Base-by-base conservation (phyloP, 2,888 invertebrate genomes). In the Vesta saturnalis region DNA sequence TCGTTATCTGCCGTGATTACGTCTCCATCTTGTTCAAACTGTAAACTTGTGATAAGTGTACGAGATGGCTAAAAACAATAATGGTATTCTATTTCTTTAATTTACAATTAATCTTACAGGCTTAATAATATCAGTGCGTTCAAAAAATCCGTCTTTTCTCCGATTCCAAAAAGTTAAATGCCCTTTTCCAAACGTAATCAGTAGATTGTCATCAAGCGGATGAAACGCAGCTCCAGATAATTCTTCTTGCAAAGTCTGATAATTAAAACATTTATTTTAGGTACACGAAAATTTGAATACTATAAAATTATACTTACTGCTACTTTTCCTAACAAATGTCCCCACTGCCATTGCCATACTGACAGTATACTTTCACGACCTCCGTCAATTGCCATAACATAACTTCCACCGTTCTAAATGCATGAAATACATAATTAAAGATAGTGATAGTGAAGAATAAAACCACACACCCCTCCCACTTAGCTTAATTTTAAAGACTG, bases 341-440 rank as follows among this genome's bases (percentile, higher is more conserved):
- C 94, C 92, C 95, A 95, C 79, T 95, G 94, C 96, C 96, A 96
- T 78, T 96, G 95, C 96, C 96, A 97, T 0, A 97, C 94, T 0
- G 95, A 95, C 1, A 96, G 86, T 71, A 95, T 94, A 79, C 96
- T 94, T 82, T 96, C 95, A 57, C 94, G 88, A 0, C 95, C 94
- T 1, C 92, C 93, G 80, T 97, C 96, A 23, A 96, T 93, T 0
- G 94, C 95, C 74, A 96, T 82, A 52, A 97, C 93, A 82, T 95
- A 95, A 80, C 94, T 94, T 14, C 96, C 96, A 1, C 94, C 93
- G 78, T 95, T 95, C 95, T 96, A 82, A 21, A 69, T n/a, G n/a
- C n/a, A n/a, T n/a, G n/a, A n/a, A n/a, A n/a, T n/a, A n/a, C n/a
- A 71, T 58, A 47, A 46, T 23, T 23, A 23, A 66, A 60, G 49